Percentiles rank a stretch among this genome's conserved stretches.
phyloP scores from a whole-genome alignment of 2,113 vertebrate genomes.

The Neolamprologus toae region DNA sequence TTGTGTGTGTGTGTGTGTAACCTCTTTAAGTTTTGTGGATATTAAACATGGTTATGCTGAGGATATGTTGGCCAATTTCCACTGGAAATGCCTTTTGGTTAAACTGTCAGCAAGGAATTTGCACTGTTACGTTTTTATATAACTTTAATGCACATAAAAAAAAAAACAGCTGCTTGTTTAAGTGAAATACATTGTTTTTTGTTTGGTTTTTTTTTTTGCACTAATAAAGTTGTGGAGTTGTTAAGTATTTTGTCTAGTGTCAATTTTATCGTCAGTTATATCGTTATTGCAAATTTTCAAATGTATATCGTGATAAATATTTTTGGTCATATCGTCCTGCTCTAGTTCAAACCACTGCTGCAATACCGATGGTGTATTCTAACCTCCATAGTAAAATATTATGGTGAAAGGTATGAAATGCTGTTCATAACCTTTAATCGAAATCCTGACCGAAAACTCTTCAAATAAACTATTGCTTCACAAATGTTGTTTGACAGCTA shows the following conservation, averaged over 20 bases:
- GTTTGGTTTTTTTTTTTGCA: not conserved
- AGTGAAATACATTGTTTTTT: not conserved
- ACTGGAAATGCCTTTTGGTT: too few relatives aligned
- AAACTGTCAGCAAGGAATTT: not conserved
- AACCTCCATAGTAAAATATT: not conserved
- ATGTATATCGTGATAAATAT: not conserved
- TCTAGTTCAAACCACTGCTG: not conserved
- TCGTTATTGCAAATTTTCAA: not conserved
- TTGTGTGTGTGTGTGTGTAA: too few relatives aligned
- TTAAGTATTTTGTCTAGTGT: not conserved
- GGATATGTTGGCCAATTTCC: too few relatives aligned
- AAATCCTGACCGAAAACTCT: not conserved
- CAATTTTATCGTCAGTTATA: not conserved
- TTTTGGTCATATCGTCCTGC: not conserved
- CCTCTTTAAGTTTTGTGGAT: too few relatives aligned
- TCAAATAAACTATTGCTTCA: not conserved
- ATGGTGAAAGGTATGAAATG: not conserved
- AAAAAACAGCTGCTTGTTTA: not conserved
- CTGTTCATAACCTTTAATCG: not conserved
- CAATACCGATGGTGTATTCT: not conserved
- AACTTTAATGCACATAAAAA: not conserved
- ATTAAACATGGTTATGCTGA: too few relatives aligned
- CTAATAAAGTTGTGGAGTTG: not conserved
- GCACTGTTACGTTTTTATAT: not conserved
- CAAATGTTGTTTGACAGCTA: not conserved